phyloP scores from a whole-genome alignment of 2,888 invertebrate genomes.

The Noctua fimbriata region DNA sequence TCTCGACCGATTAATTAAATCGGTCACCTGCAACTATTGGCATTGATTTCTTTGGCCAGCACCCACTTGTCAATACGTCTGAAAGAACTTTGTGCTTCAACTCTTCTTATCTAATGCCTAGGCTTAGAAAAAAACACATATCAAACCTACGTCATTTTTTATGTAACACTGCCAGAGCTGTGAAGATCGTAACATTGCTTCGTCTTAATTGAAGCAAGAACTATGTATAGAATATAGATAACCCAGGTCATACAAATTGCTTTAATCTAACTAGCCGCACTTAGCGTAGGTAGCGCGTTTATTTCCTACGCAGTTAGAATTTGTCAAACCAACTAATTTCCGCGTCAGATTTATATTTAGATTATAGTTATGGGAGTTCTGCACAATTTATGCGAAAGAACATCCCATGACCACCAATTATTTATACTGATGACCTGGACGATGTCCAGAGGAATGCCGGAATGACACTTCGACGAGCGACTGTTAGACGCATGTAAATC shows the following conservation, averaged over 20 bases:
- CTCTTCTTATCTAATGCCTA: slow-evolving; percentile 40
- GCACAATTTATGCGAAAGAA: slow-evolving; percentile 56
- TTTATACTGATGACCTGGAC: slow-evolving; percentile 83
- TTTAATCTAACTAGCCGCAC: slow-evolving; percentile 18
- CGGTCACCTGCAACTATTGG: slow-evolving; percentile 62
- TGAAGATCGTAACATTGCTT: slow-evolving; percentile 26
- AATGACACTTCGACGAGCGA: slow-evolving; percentile 74
- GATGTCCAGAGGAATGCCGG: slow-evolving; percentile 83
- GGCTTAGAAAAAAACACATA: slow-evolving; percentile 1
- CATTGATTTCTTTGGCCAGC: slow-evolving; percentile 65
- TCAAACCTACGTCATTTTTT: slow-evolving; percentile 7
- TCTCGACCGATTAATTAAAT: slow-evolving; percentile 46
- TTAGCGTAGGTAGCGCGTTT: slow-evolving; percentile 19
- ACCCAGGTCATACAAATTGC: slow-evolving; percentile 35
- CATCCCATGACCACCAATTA: slow-evolving; percentile 70
- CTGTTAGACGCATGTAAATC: slow-evolving; percentile 75
- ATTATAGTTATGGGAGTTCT: slow-evolving; percentile 46
- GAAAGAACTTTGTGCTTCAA: slow-evolving; percentile 33
- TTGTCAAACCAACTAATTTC: slow-evolving; percentile 23
- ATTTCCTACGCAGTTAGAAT: slow-evolving; percentile 33
- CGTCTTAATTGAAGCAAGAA: slow-evolving; percentile 38
- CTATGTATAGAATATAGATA: slow-evolving; percentile 35
- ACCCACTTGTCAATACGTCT: slow-evolving; percentile 57
- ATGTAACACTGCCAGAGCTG: slow-evolving; percentile 19
- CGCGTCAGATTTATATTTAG: slow-evolving; percentile 45